Evolutionary conservation across 1,140 invertebrate species (phyloP).

Genomic region (Drosophila pseudoananassae): DNA sequence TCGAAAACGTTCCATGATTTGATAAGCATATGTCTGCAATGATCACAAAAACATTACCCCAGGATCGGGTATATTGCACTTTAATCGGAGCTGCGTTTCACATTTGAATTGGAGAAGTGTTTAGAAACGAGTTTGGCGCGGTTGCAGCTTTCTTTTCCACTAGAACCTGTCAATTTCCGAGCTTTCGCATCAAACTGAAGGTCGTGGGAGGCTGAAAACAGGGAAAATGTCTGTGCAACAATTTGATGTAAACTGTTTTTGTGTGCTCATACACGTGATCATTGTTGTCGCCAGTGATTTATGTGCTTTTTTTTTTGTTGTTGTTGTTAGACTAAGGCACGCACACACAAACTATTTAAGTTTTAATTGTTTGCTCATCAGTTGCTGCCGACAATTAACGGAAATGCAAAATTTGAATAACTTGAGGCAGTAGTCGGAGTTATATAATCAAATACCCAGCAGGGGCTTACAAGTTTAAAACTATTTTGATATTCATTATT

Average conservation of each 20-base stretch:
- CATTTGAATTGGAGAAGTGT: conserved; percentile 13
- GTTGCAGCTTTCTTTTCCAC: conserved; percentile 44
- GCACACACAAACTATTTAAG: conserved; percentile 21
- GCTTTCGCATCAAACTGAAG: conserved; percentile 53
- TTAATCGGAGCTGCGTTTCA: conserved; percentile 25
- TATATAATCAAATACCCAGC: conserved; percentile 53
- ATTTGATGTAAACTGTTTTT: conserved; percentile 46
- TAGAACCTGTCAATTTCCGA: conserved; percentile 48
- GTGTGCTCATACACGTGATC: conserved; percentile 58
- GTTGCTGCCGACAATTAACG: conserved; percentile 62
- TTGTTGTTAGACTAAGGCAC: conserved; percentile 16
- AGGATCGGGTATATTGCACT: conserved; percentile 21
- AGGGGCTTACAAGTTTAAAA: conserved; percentile 34
- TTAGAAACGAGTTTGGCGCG: conserved; percentile 27
- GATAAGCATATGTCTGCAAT: conserved; percentile 38
- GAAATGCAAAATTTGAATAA: conserved; percentile 69
- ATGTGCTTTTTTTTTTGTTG: conserved; percentile 32
- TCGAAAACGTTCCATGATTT: conserved; percentile 19
- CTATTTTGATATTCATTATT: neutral
- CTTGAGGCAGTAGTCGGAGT: conserved; percentile 44
- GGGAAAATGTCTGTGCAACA: conserved; percentile 26
- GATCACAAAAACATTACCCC: neutral
- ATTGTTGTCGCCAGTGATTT: conserved; percentile 55
- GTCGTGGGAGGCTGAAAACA: conserved; percentile 47
- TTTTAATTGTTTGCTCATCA: conserved; percentile 44